Percentiles rank a stretch among this genome's conserved stretches.
These are phyloP conservation scores for Panagrolaimus sp. DNA, from an alignment of 1,140 invertebrate genomes.

Conservation along the genomic window DNA sequence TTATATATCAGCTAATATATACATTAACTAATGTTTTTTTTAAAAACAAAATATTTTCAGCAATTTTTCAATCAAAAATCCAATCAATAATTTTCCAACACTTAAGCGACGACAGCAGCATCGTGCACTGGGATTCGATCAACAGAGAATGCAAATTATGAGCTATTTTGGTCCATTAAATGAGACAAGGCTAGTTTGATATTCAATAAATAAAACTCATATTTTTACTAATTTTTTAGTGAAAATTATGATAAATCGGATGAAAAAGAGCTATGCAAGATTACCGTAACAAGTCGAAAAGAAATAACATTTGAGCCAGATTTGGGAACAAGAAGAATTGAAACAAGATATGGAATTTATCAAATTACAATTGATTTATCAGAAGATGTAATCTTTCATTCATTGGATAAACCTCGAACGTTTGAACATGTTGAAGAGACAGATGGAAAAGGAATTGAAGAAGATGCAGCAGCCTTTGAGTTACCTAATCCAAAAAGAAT, in stretches of 20 bases:
- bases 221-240: not conserved
- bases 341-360: constrained; percentile 11
- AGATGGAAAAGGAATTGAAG: not conserved
- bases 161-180: constrained; percentile 5
- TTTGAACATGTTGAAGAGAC: not conserved
- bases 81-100: constrained; percentile 1
- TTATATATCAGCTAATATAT: too few relatives aligned
- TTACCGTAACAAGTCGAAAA: not conserved
- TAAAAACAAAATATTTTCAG: not conserved
- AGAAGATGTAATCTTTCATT: not conserved
- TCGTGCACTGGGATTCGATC: not conserved
- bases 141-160: constrained; percentile 9
- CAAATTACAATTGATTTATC: not conserved
- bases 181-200: not conserved
- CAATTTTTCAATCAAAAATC: constrained; percentile 2
- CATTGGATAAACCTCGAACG: not conserved
- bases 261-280: not conserved
- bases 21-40: too few relatives aligned
- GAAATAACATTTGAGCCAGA: not conserved
- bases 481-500: not conserved
- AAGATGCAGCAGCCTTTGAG: constrained; percentile 1
- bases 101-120: not conserved
- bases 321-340: not conserved
- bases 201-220: not conserved
- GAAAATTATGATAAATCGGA: not conserved